Conservation (phyloP, 2,797 vertebrate genomes). For the Lithobates pipiens region DNA sequence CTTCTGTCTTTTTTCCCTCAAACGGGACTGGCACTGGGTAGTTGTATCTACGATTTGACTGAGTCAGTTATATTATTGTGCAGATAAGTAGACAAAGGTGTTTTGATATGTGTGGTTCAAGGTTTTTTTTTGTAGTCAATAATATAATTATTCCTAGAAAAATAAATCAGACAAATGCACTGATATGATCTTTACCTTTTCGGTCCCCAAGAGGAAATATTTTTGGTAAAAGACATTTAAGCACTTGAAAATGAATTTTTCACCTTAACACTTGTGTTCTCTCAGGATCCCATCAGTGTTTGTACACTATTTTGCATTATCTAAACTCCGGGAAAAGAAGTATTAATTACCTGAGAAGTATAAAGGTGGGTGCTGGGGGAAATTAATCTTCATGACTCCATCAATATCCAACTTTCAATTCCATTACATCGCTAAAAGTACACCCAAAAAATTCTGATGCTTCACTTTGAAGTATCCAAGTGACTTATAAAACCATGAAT, state of each 20-base stretch:
- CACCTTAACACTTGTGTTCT: background rate
- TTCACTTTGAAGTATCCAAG: slow-evolving; percentile 8
- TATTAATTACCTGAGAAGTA: slow-evolving; percentile 24
- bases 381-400: background rate
- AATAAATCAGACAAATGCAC: slow-evolving; percentile 18
- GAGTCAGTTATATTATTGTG: slow-evolving; percentile 47
- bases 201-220: background rate
- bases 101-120: slow-evolving; percentile 40
- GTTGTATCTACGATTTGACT: slow-evolving; percentile 1
- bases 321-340: background rate
- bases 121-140: slow-evolving; percentile 46
- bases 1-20: slow-evolving; percentile 41
- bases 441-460: background rate
- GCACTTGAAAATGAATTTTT: background rate
- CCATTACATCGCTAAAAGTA: background rate
- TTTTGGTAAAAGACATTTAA: slow-evolving; percentile 3
- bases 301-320: slow-evolving; percentile 14
- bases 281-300: slow-evolving; percentile 14
- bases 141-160: slow-evolving; percentile 21
- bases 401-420: slow-evolving; percentile 5
- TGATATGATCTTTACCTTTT: slow-evolving; percentile 9
- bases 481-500: slow-evolving; percentile 7
- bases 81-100: slow-evolving; percentile 45
- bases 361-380: background rate
- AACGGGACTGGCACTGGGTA: background rate